Percentiles rank a stretch among this genome's conserved stretches.
Evolutionary conservation across 2,113 vertebrate genomes (phyloP).

Genomic region (Psilopsiagon aymara): DNA sequence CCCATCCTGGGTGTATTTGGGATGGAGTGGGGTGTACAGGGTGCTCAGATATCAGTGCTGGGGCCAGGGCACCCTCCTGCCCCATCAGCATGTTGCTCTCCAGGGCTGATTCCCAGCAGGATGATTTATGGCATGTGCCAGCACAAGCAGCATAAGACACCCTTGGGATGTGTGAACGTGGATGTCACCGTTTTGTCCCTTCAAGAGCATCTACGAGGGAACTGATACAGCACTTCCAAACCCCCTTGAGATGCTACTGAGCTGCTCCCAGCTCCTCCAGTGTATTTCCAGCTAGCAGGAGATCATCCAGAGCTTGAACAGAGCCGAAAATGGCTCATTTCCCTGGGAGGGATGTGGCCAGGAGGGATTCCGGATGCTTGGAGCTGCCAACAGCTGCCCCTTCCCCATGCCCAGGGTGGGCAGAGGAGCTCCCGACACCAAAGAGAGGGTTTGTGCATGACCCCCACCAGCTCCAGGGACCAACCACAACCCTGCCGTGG

Average conservation of each 20-base stretch:
- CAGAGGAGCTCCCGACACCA: constrained; percentile 36
- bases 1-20: background rate
- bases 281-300: background rate
- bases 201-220: background rate
- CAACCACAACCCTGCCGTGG: background rate
- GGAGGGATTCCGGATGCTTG: background rate
- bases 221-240: background rate
- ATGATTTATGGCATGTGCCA: background rate
- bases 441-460: background rate
- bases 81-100: background rate
- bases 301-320: background rate
- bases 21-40: background rate
- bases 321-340: background rate
- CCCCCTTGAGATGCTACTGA: background rate
- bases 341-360: background rate
- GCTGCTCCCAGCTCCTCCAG: background rate
- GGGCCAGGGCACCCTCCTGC: background rate
- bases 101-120: background rate
- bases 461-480: background rate
- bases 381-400: background rate
- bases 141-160: background rate
- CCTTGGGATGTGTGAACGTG: background rate
- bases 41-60: background rate
- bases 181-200: background rate
- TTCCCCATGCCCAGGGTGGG: background rate